Conservation (phyloP, 2,113 vertebrate species). For the Hemiprocne comata region DNA sequence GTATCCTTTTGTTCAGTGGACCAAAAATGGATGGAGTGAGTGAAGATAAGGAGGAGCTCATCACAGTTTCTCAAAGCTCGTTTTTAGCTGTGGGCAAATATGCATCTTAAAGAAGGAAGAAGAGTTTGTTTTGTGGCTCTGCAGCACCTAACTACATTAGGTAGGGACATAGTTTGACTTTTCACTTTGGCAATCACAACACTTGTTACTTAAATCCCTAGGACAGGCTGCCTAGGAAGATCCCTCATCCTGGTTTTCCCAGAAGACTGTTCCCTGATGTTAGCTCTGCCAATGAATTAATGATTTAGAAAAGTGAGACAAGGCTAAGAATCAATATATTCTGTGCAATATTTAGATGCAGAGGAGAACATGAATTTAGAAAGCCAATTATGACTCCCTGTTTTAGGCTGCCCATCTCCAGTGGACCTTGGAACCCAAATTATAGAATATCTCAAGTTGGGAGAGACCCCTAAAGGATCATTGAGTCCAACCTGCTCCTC, state of each 20-base stretch:
- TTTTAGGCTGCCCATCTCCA: neutral
- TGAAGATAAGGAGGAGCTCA: neutral
- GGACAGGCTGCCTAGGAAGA: neutral
- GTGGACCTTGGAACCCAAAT: neutral
- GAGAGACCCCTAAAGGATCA: neutral
- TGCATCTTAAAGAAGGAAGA: neutral
- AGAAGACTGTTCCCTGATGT: neutral
- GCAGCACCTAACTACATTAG: neutral
- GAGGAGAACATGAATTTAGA: neutral
- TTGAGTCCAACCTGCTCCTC: neutral
- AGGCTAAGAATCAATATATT: neutral
- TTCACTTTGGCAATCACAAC: neutral
- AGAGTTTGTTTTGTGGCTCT: neutral
- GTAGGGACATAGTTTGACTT: neutral
- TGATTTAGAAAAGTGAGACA: neutral
- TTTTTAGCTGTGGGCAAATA: neutral
- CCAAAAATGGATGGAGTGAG: neutral
- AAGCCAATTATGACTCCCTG: neutral
- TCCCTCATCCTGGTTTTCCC: neutral
- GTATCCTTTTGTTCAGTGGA: slow-evolving; percentile 80
- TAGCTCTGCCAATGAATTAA: neutral
- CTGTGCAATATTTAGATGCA: neutral
- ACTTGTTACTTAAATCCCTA: neutral
- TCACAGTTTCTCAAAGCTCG: neutral
- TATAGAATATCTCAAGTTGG: neutral